Base-by-base conservation (phyloP, 2,797 vertebrate species). In the Pangasius mekongensis region DNA sequence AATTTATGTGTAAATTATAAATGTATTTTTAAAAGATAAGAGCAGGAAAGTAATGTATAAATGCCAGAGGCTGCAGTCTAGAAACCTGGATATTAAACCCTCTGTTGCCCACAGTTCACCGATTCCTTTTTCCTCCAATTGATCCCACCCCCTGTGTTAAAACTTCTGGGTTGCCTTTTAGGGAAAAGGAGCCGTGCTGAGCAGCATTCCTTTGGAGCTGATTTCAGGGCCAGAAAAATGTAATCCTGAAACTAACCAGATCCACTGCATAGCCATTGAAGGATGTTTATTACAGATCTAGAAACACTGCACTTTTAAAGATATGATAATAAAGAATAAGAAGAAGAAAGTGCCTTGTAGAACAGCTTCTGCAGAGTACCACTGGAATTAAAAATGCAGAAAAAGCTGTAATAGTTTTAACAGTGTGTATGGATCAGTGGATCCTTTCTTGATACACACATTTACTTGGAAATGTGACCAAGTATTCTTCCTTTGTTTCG, bases 61-160 rank as follows among this genome's bases (percentile, higher is more conserved):
- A 90, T 60, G 58, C 11, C 60, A 58, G 39, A 47, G 85, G 92
- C 85, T 88, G 80, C 77, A 84, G 69, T 47, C 27, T 20, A 20
- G 10, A 47, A 58, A 39, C 47, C 27, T 54, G 58, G 27, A 60
- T 87, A 27, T 87, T 58, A 43, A 88, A 80, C 81, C 60, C 39
- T n/a, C 39, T 47, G 30, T 64, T 43, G 6, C 22, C 36, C 3
- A 16, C 43, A 33, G 18, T 52, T 52, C 24, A 78, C 52, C 60
- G 39, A 56, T 20, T 74, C 7, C 85, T 27, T 30, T 84, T 22
- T 67, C 49, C 16, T 54, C 5, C 13, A 62, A 5, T 43, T 6
- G 30, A 27, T 60, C 30, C 8, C 8, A 1, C n/a, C 30, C 27
- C 5, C 16, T 33, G 52, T 16, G 30, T 56, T 58, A 33, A 58